Percentiles rank a stretch among this genome's conserved stretches.
Evolutionary conservation across 2,888 invertebrate species (phyloP).

Genomic region (Druceiella hillmani): DNA sequence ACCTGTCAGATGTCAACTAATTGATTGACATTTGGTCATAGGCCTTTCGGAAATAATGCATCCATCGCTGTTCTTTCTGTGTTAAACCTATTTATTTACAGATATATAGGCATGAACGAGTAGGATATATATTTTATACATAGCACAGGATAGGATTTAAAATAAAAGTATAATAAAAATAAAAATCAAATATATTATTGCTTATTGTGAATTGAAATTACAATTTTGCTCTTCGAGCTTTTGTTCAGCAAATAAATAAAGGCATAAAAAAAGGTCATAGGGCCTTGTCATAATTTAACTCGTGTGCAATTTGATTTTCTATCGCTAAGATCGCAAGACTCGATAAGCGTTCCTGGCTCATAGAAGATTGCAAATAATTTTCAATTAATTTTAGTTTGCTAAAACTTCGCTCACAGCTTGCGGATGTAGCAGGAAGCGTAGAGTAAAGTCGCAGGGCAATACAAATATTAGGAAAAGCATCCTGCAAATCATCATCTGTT

Average conservation of each 20-base stretch:
- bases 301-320: slow-evolving; percentile 22
- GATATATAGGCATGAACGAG: slow-evolving; percentile 5
- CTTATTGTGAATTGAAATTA: slow-evolving; percentile 17
- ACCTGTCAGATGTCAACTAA: slow-evolving; percentile 1
- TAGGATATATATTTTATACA: slow-evolving; percentile 8
- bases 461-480: no score
- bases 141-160: slow-evolving; percentile 8
- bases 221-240: slow-evolving; percentile 20
- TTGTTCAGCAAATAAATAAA: slow-evolving; percentile 17
- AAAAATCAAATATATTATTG: slow-evolving; percentile 9
- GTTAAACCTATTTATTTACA: slow-evolving; percentile 6
- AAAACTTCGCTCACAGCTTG: slow-evolving; percentile 26
- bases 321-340: slow-evolving; percentile 23
- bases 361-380: slow-evolving; percentile 20
- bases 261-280: no score
- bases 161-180: slow-evolving; percentile 9
- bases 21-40: slow-evolving; percentile 4
- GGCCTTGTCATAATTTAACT: slow-evolving; percentile 20
- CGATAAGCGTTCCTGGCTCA: slow-evolving; percentile 23
- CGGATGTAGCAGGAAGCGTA: slow-evolving; percentile 22
- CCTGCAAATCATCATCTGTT: slow-evolving; percentile 12
- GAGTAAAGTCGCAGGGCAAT: no score
- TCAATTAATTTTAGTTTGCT: slow-evolving; percentile 22
- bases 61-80: slow-evolving; percentile 8
- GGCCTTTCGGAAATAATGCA: slow-evolving; percentile 7